Percentiles rank a stretch among this genome's conserved stretches.
phyloP scores from a whole-genome alignment of 2,113 vertebrate genomes.

The Puffinus mauretanicus region DNA sequence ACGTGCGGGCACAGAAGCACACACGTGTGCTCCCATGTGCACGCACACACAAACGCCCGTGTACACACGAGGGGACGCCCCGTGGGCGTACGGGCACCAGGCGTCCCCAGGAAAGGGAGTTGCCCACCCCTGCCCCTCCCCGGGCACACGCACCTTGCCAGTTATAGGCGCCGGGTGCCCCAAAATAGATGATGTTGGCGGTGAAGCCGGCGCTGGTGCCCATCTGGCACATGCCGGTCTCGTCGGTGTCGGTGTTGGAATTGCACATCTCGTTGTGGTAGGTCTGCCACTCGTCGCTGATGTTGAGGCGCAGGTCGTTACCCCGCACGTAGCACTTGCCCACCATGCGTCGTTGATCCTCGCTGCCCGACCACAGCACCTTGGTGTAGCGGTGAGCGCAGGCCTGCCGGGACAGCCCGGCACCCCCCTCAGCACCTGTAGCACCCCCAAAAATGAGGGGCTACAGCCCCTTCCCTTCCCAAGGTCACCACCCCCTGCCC shows the following conservation, averaged over 20 bases:
- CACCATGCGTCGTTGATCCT: constrained; percentile 86
- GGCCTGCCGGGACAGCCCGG: constrained; percentile 73
- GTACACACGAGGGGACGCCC: too few species aligned
- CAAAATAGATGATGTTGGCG: constrained; percentile 80
- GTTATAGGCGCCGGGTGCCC: constrained; percentile 81
- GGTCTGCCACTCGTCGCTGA: constrained; percentile 84
- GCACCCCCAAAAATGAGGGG: too few species aligned
- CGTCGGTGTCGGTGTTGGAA: constrained; percentile 72
- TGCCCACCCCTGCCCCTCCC: too few species aligned
- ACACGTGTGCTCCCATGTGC: rapidly evolving
- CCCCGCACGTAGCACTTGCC: constrained; percentile 89
- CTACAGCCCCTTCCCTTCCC: not conserved
- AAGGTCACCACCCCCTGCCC: not conserved
- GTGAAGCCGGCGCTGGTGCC: constrained; percentile 89
- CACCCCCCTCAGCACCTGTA: rapidly evolving
- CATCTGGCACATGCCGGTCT: constrained; percentile 90
- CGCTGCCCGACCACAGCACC: constrained; percentile 70
- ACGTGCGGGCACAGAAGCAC: rapidly evolving
- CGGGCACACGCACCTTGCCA: constrained; percentile 83
- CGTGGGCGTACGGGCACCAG: rapidly evolving
- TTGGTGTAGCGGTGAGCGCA: constrained; percentile 91
- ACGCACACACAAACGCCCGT: not conserved
- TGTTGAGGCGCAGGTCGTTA: constrained; percentile 81
- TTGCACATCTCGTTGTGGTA: constrained; percentile 87
- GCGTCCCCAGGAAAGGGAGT: rapidly evolving